Evolutionary conservation across 2,797 vertebrate species (phyloP), one percentile per base, ranked within the genome.

Genomic region (Lutjanus campechanus): DNA sequence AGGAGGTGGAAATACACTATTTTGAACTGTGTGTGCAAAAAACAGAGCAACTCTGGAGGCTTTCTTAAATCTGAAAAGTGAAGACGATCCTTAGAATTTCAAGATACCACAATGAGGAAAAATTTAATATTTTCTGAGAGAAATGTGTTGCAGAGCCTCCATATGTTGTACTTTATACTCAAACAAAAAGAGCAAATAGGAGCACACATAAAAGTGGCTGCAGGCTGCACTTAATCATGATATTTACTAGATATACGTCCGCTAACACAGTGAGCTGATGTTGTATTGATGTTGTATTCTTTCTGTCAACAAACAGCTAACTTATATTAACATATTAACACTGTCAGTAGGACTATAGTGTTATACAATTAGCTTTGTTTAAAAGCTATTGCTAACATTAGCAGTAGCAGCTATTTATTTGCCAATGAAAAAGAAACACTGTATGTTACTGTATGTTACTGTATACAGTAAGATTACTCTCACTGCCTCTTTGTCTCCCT

Each of bases 1-100:
- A 81, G 72, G 65, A 75, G 63, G 69, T 22, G 64, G 63, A 85
- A 88, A 86, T 85, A 56, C 4, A 78, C 80, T 74, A 12, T 81
- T 54, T 51, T 66, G 29, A 55, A 77, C 53, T 73, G 54, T 78
- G 68, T 56, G 54, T 59, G 54, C 54, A 5, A 65, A 76, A 81
- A 70, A 68, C 67, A 76, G 76, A 82, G 54, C 56, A 66, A 80
- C 84, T 56, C 11, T 1, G 46, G 56, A 11, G 5, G 36, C 69
- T 78, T 77, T 73, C 13, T 4, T 58, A 50, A 85, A 68, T 64
- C 5, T 43, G 7, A 63, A 50, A 66, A 62, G 54, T 44, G 25
- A 25, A 77, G 15, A 61, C 53, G 66, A 66, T 15, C 36, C 7
- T 0, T 46, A 44, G 61, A 66, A 73, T 59, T 49, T 72, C 8